Conservation (phyloP, 2,113 vertebrate genomes). For the Oryzias woworae region DNA sequence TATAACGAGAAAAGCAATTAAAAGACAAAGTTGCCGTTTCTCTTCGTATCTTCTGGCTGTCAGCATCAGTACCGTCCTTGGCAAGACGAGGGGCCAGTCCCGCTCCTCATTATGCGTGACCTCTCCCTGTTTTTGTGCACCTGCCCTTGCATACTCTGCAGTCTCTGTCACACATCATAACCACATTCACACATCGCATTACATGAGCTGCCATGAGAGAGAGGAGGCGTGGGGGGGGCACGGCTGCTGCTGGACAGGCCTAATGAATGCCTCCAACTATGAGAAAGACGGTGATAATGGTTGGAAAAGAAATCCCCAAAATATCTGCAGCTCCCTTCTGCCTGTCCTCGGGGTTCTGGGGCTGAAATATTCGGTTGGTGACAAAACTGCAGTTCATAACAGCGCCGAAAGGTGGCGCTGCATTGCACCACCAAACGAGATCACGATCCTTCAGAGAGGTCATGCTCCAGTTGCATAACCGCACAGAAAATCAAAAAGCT, state of each 20-base stretch:
- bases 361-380: no score
- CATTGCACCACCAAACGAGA: no score
- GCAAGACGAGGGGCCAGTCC: conserved; percentile 2
- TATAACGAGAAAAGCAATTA: no score
- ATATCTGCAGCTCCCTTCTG: conserved; percentile 26
- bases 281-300: conserved; percentile 42
- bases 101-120: conserved; percentile 51
- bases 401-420: no score
- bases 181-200: conserved; percentile 54
- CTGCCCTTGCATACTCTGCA: conserved; percentile 52
- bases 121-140: conserved; percentile 44
- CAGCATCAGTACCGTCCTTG: conserved; percentile 20
- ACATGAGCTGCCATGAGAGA: conserved; percentile 45
- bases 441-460: no score
- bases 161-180: conserved; percentile 46
- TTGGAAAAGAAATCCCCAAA: conserved; percentile 25
- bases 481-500: no score
- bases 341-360: conserved; percentile 10
- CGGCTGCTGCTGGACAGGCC: conserved; percentile 39
- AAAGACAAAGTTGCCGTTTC: neutral
- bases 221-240: neutral
- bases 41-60: conserved; percentile 24
- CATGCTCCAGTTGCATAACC: no score
- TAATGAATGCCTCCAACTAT: conserved; percentile 48
- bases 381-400: no score